phyloP scores from a whole-genome alignment of 2,113 vertebrate genomes.

The Syrrhaptes paradoxus region DNA sequence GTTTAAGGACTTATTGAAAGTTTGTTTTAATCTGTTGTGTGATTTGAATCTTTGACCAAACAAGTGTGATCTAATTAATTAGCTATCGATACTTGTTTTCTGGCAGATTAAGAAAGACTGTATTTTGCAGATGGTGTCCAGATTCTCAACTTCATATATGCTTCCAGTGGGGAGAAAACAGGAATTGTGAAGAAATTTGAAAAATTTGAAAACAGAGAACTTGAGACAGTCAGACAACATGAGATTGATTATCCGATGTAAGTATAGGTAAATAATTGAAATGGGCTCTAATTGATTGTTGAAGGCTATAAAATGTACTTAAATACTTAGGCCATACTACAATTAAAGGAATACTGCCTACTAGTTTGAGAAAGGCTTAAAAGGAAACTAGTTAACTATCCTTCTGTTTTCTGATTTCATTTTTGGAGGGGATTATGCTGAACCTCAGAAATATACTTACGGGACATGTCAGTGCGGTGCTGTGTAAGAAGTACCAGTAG shows the following conservation, averaged over 20 bases:
- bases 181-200: slow-evolving; percentile 85
- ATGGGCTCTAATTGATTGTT: background rate
- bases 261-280: slow-evolving; percentile 29
- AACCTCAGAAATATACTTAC: background rate
- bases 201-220: slow-evolving; percentile 81
- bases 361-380: background rate
- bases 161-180: slow-evolving; percentile 85
- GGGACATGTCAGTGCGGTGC: background rate
- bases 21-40: background rate
- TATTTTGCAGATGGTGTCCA: slow-evolving; percentile 77
- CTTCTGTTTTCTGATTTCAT: background rate
- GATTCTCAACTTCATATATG: slow-evolving; percentile 84
- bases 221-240: slow-evolving; percentile 80
- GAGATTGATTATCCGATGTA: slow-evolving; percentile 84
- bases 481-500: background rate
- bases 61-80: background rate
- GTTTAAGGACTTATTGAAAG: background rate
- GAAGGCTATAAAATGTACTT: background rate
- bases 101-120: slow-evolving; percentile 11
- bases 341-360: background rate
- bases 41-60: background rate
- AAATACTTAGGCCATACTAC: background rate
- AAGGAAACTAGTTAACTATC: background rate
- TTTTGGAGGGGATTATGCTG: background rate
- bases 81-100: background rate